These are phyloP conservation scores for Mirounga angustirostris DNA, from an alignment of 2,113 vertebrate genomes.

Conservation along the genomic window DNA sequence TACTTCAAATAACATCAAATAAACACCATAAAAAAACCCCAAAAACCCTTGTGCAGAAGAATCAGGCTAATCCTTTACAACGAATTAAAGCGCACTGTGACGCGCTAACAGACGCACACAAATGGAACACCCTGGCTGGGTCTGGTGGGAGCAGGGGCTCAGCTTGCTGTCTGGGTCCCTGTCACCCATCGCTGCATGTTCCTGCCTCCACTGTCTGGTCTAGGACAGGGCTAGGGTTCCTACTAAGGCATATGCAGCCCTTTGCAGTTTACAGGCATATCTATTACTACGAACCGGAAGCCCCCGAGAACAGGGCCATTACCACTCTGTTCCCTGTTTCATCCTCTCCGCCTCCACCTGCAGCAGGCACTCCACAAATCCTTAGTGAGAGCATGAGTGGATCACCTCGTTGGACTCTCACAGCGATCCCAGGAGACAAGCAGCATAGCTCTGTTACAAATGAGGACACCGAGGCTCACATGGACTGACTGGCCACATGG, in stretches of 20 bases:
- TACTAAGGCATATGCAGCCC: background rate
- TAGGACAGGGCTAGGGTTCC: background rate
- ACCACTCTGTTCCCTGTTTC: background rate
- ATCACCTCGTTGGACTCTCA: background rate
- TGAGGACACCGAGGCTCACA: background rate
- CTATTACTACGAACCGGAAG: too few species aligned
- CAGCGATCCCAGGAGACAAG: background rate
- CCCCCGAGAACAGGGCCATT: background rate
- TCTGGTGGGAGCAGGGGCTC: background rate
- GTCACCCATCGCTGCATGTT: too few species aligned
- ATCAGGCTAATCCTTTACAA: conserved; percentile 42
- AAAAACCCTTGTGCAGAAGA: background rate
- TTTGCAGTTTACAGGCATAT: background rate
- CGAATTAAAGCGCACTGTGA: conserved; percentile 18
- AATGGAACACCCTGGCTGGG: background rate
- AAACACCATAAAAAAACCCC: background rate
- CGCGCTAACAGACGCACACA: background rate
- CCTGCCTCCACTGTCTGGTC: accelerated
- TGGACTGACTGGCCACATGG: background rate
- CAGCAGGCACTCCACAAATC: background rate
- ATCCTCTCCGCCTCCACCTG: too few species aligned
- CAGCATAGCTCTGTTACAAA: background rate
- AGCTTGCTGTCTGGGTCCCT: background rate
- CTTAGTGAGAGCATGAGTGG: background rate
- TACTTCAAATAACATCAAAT: conserved; percentile 59